phyloP scores from a whole-genome alignment of 2,888 invertebrate species.

The Zaprionus obscuricornis region DNA sequence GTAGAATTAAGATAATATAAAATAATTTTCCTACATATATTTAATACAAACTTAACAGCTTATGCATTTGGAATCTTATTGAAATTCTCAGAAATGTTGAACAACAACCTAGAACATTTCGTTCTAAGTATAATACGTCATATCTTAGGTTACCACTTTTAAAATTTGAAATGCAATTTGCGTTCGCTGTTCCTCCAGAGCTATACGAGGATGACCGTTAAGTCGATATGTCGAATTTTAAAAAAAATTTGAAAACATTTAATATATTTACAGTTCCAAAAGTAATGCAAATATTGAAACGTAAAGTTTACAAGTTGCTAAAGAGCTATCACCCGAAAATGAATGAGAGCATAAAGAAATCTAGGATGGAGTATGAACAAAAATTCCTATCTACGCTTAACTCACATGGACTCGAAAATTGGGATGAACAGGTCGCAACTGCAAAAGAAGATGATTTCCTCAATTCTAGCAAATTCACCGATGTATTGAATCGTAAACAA shows the following conservation, averaged over 20 bases:
- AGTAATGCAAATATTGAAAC: conserved; percentile 66
- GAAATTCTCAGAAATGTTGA: conserved; percentile 77
- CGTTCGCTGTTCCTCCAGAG: conserved; percentile 71
- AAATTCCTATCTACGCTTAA: conserved; percentile 46
- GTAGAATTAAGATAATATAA: conserved; percentile 38
- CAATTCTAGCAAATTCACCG: too few relatives aligned
- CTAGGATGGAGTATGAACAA: conserved; percentile 61
- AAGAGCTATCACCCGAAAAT: conserved; percentile 41
- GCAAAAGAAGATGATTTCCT: conserved; percentile 55
- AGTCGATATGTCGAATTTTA: neutral
- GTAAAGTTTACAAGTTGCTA: conserved; percentile 65
- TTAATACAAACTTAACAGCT: conserved; percentile 37
- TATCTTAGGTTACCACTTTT: conserved; percentile 80
- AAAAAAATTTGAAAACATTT: neutral
- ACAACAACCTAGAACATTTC: conserved; percentile 44
- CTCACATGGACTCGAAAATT: neutral
- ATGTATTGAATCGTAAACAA: conserved; percentile 77
- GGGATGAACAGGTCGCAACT: conserved; percentile 7
- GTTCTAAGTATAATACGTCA: conserved; percentile 66
- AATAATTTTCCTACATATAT: neutral
- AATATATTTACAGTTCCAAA: conserved; percentile 53
- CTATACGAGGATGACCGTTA: conserved; percentile 75
- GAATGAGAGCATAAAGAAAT: conserved; percentile 4
- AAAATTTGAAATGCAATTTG: conserved; percentile 75
- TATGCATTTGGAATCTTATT: conserved; percentile 74